Base-by-base conservation (phyloP, 2,888 invertebrate genomes). In the Aphodius granarius region DNA sequence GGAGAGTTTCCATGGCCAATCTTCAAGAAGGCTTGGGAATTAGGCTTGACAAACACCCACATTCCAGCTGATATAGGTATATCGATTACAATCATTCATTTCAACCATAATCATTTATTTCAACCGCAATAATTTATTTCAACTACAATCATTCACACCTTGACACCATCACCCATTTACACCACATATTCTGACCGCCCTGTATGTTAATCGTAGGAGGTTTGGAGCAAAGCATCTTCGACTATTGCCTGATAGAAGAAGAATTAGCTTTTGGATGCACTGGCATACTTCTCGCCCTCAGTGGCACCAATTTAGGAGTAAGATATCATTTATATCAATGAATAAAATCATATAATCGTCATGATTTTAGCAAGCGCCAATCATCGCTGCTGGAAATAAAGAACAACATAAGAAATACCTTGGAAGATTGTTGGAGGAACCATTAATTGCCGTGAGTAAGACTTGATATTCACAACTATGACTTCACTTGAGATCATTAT, bases 1-100 rank as follows among this genome's bases (percentile, higher is more conserved):
- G 97, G 97, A 78, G 94, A 96, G 88, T 98, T 94, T 88, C 98
- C 98, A 0, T 96, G 95, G 96, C 95, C 95, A n/a, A 89, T 98
- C 75, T 89, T 98, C 16, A 97, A 97, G 89, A 97, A 97, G 86
- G 97, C 97, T 0, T 96, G 95, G 93, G 88, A 88, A 74, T 83
- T 97, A 19, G 98, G 98, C 18, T 90, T 98, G 15, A 91, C 96
- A 88, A 98, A 97, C 85, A 90, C 91, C 20, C 94, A 95, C 82
- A 91, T 98, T 80, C 97, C 97, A 0, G 90, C 91, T 79, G 89
- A 92, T 80, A 89, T 91, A 84, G 94, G 94, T 91, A 89, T 86
- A 86, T 43, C 17, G 13, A 43, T 1, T 9, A 43, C 43, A 43
- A 43, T 43, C n/a, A n/a, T n/a, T n/a, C n/a, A n/a, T n/a, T n/a